These are phyloP conservation scores for Chironomus tentans DNA, from an alignment of 2,888 invertebrate genomes.

Conservation along the genomic window DNA sequence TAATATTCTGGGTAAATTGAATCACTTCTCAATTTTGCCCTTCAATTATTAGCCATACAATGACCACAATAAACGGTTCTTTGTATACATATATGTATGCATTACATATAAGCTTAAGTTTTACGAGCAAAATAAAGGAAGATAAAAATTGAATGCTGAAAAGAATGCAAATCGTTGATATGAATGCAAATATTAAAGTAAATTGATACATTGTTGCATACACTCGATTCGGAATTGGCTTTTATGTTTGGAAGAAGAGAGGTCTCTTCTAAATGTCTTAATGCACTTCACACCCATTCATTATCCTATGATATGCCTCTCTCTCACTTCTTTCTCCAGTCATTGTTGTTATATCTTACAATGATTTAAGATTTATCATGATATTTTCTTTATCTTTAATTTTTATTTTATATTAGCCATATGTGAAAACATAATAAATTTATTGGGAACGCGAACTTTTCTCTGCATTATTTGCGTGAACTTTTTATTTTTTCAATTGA, in stretches of 20 bases:
- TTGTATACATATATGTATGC: neutral
- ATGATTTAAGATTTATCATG: no score
- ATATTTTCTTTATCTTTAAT: no score
- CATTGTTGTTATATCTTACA: no score
- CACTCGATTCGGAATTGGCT: no score
- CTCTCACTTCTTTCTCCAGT: neutral
- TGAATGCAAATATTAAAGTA: neutral
- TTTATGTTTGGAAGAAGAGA: neutral
- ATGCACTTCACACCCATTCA: conserved; percentile 7
- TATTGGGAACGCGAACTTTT: neutral
- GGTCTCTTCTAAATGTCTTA: neutral
- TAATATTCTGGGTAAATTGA: neutral
- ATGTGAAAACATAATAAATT: neutral
- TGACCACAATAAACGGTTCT: conserved; percentile 11
- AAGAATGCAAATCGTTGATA: neutral
- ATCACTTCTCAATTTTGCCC: neutral
- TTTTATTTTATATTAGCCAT: no score
- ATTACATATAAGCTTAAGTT: no score
- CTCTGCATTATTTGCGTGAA: neutral
- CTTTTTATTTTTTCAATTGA: neutral
- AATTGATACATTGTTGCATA: neutral
- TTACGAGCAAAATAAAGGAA: neutral
- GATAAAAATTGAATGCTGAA: neutral
- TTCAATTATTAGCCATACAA: neutral
- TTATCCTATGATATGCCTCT: neutral